Percentiles rank a stretch among this genome's conserved stretches.
Conservation (phyloP, 1,140 invertebrate species). For the Drosophila arizonae region DNA sequence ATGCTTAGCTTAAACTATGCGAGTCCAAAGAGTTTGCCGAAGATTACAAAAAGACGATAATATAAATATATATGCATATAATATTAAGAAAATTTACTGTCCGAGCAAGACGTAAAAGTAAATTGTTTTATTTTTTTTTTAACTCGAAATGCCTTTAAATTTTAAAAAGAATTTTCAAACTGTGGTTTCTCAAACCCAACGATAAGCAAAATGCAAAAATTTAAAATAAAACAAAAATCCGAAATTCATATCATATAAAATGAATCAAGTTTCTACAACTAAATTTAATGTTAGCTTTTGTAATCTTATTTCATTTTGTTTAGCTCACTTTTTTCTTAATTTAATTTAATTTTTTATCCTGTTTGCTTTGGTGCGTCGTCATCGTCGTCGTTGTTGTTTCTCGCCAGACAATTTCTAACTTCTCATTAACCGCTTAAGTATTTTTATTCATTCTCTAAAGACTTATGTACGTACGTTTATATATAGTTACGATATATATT, state of each 20-base stretch:
- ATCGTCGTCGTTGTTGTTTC: constrained; percentile 6
- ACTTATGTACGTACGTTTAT: constrained; percentile 1
- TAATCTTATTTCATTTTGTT: neutral
- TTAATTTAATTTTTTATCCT: neutral
- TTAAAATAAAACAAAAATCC: neutral
- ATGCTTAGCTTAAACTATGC: constrained; percentile 25
- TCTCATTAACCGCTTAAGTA: constrained; percentile 30
- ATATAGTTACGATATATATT: neutral
- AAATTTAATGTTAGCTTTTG: constrained; percentile 12
- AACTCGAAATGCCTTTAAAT: constrained; percentile 7
- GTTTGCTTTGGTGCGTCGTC: constrained; percentile 44
- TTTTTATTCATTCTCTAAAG: constrained; percentile 14
- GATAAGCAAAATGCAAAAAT: neutral
- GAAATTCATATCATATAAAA: neutral
- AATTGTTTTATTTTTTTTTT: too few relatives aligned
- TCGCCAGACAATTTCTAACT: constrained; percentile 20
- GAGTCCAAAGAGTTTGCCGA: constrained; percentile 42
- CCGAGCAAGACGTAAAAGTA: neutral
- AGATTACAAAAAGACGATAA: constrained; percentile 10
- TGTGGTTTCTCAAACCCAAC: constrained; percentile 46
- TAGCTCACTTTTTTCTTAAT: constrained; percentile 3
- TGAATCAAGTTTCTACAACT: neutral
- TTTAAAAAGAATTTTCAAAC: neutral
- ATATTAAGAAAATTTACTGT: constrained; percentile 28
- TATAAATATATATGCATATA: neutral